Base-by-base conservation (phyloP, 2,797 vertebrate species). In the Cercopithecus petaurista region DNA sequence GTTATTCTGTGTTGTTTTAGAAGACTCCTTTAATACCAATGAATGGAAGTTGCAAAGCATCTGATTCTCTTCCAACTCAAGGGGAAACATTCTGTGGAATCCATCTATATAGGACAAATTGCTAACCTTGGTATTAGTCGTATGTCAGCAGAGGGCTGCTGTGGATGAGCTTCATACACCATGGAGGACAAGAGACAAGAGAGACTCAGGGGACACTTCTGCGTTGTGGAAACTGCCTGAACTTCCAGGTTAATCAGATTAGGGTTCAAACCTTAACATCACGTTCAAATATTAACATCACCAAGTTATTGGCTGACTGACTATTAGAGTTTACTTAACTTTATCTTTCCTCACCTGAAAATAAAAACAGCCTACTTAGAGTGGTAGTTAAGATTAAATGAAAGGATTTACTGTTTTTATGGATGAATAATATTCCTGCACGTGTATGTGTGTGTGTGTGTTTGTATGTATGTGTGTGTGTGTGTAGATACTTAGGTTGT, bases 1-100 rank as follows among this genome's bases (percentile, higher is more conserved):
- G 30, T 67, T 92, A 64, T 86, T 95, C 88, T 75, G 55, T 41
- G 64, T 92, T 77, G 55, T 84, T 94, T 95, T 72, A 33, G 85
- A 97, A 88, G 79, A 83, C n/a, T 87, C 85, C 55, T 67, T 96
- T 87, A 95, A 75, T 61, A 59, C 30, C 85, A 86, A 17, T 85
- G 84, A 81, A 13, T 75, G 7, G 30, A 75, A 30, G 59, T 55
- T 46, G 7, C 43, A 83, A 88, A 82, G 76, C 86, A 19, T 55
- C 26, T 15, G 48, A 70, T 64, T 96, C 64, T 48, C 36, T 83
- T 90, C 52, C 90, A 90, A 7, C 21, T 36, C 50, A 41, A 93
- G 57, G 48, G 24, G n/a, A 94, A 87, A 73, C 7, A 55, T 24
- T 52, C 39, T 39, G 2, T 52, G 21, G n/a, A 90, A 90, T 91